These are phyloP conservation scores for Centropus bengalensis DNA, from an alignment of 2,113 vertebrate genomes.

Conservation along the genomic window DNA sequence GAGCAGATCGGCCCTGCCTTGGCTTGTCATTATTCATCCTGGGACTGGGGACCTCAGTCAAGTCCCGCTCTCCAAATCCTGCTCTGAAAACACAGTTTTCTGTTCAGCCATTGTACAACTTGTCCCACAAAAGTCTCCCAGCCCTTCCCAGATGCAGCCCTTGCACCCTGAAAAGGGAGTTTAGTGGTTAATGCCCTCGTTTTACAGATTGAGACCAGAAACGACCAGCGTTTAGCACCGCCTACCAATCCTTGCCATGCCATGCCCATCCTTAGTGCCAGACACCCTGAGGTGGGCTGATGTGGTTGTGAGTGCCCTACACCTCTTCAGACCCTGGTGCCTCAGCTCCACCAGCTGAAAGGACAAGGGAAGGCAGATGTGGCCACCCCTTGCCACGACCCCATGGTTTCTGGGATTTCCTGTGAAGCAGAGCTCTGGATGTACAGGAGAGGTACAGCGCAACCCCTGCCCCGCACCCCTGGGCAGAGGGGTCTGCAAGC, in stretches of 20 bases:
- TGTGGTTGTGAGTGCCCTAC: rapidly evolving
- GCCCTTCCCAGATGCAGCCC: neutral
- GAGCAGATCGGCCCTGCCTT: neutral
- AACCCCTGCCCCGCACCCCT: neutral
- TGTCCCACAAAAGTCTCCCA: neutral
- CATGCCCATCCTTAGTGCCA: rapidly evolving
- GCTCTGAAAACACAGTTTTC: neutral
- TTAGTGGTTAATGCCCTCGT: rapidly evolving
- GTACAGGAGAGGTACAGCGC: neutral
- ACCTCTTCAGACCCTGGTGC: neutral
- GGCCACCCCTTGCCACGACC: neutral
- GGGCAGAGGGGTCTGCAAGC: neutral
- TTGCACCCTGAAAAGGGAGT: neutral
- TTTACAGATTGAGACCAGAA: neutral
- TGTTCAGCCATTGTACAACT: neutral
- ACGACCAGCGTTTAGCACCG: rapidly evolving
- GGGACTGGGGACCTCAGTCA: neutral
- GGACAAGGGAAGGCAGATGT: neutral
- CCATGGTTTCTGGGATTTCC: neutral
- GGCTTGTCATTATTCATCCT: neutral
- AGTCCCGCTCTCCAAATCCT: neutral
- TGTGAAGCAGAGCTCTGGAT: neutral
- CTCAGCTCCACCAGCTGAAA: neutral
- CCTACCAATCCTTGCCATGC: neutral
- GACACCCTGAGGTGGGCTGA: neutral